A percentile compares a stretch with the other conserved stretches of the same genome.
These are phyloP conservation scores for Tenebrosternarchus preto DNA, from an alignment of 2,113 vertebrate species.

Conservation along the genomic window DNA sequence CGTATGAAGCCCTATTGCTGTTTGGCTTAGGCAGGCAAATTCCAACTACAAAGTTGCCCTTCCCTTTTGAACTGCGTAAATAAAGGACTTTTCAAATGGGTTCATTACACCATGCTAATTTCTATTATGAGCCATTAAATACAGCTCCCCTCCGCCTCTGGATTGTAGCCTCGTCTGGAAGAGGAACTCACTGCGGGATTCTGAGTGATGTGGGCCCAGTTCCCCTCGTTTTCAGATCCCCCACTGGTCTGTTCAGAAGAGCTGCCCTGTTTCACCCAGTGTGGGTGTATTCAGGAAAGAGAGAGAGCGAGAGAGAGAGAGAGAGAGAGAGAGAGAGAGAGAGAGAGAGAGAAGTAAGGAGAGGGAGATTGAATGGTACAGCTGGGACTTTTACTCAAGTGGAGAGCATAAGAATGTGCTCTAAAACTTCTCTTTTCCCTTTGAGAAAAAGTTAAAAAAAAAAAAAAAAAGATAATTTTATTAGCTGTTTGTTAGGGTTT, in stretches of 20 bases:
- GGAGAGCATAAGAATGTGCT: conserved; percentile 58
- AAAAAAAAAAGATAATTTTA: no score
- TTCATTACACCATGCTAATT: conserved; percentile 74
- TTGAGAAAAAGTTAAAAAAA: conserved; percentile 33
- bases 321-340: conserved; percentile 46
- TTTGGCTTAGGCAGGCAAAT: conserved; percentile 30
- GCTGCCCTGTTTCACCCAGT: conserved; percentile 69
- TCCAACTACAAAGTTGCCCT: conserved; percentile 39
- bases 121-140: conserved; percentile 73
- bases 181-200: conserved; percentile 56
- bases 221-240: conserved; percentile 33
- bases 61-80: conserved; percentile 64
- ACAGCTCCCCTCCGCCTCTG: conserved; percentile 57
- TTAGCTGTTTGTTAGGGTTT: neutral
- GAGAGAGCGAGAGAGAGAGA: conserved; percentile 14
- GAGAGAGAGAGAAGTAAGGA: neutral
- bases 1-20: conserved; percentile 18
- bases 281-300: conserved; percentile 69
- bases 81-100: conserved; percentile 62
- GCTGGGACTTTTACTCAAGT: conserved; percentile 71
- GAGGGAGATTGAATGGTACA: conserved; percentile 41
- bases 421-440: conserved; percentile 14
- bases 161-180: conserved; percentile 56
- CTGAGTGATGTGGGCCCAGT: conserved; percentile 55
- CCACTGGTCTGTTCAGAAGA: conserved; percentile 55